Evolutionary conservation across 2,797 vertebrate species (phyloP), one percentile per base, ranked within the genome.

Genomic region (Tauraco hartlaubi): DNA sequence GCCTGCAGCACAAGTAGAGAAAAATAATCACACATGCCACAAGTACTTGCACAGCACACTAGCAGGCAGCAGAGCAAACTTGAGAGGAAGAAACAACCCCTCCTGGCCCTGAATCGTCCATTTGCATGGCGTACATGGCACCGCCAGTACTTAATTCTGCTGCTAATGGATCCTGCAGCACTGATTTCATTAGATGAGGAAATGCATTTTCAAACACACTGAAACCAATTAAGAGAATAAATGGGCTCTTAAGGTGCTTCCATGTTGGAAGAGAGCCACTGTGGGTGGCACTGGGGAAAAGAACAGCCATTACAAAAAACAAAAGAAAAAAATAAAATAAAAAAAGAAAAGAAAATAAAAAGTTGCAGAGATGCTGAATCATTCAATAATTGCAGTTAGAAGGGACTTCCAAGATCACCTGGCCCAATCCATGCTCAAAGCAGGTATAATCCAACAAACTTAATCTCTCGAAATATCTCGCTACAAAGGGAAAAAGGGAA

Each of bases 1-100:
- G 98, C 97, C 98, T 99, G 97, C 97, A 99, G 92, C 33, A 63
- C 31, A 61, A 85, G 74, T 23, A 79, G 76, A 88, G 1, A 10
- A 54, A 62, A 67, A 61, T 2, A 46, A 59, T 58, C 52, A 41
- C 7, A 64, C 26, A 17, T 13, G 21, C 48, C 46, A 77, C 10
- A 37, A 62, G 18, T 9, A 49, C 33, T 58, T 28, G 23, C 61
- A 77, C 5, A 77, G 22, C 61, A 55, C 29, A 14, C 19, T 4
- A 49, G 64, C 76, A 87, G 52, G 61, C 66, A 81, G 77, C 46
- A 64, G 43, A 87, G 62, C 18, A 66, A 91, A 63, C 44, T 9
- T 15, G 28, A 62, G 48, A 64, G 67, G 48, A 76, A 76, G 52
- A 11, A 77, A 87, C 56, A 46, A 44, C 3, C 20, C 79, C 49